Base-by-base conservation (phyloP, 1,140 invertebrate species). In the Arion vulgaris region DNA sequence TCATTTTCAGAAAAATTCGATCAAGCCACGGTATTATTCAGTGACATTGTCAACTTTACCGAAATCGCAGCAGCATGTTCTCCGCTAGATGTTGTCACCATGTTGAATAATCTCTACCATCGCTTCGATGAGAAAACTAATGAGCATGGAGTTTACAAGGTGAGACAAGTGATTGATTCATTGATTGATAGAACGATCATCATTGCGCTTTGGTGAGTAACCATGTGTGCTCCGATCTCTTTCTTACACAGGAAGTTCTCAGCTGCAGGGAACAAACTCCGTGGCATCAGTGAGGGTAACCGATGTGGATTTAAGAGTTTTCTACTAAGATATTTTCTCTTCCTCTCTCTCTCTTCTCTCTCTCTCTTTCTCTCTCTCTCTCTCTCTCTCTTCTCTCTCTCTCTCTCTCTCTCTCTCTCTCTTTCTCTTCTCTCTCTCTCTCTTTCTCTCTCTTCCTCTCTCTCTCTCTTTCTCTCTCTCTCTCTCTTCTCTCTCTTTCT, bases 71-170 rank as follows among this genome's bases (percentile, higher is more conserved):
- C 49, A 23, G 78, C 77, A 4, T 36, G 80, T 36, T 36, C 71
- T 17, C 76, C 73, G 5, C 23, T 81, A 69, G 68, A 66, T 11
- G 73, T 74, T n/a, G 41, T 71, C 26, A 15, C 9, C n/a, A 81
- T 84, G 69, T 19, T 84, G 9, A 74, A 69, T 28, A 36, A 72
- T 19, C 51, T 84, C 73, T 75, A 75, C 73, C 73, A 75, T 36
- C 38, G 73, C 19, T 75, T 75, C 28, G 73, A 75, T 28, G 26
- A 79, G 13, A 57, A 72, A 13, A 87, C 88, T 0, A 86, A 81
- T n/a, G 53, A 83, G 49, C 87, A 90, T 68, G 79, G 84, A 36
- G 88, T 89, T 5, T 90, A 90, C 72, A 90, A 90, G 87, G 89
- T 89, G 83, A 57, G 53, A 57, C 19, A 5, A 23, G 45, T 57